These are phyloP conservation scores for Myotis davidii DNA, from an alignment of 2,113 vertebrate genomes.

Conservation along the genomic window DNA sequence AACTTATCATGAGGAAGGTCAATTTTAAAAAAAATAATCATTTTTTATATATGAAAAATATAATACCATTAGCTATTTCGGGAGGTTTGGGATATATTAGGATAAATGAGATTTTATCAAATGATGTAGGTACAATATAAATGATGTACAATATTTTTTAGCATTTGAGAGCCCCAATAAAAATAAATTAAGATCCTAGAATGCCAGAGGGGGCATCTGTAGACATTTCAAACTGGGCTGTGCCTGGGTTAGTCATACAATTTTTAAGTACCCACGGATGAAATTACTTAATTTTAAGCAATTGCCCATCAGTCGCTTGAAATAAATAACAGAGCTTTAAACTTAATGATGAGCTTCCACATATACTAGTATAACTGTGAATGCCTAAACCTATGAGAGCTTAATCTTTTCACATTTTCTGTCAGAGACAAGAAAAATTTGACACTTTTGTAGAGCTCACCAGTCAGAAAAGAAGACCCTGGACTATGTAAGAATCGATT, in stretches of 20 bases:
- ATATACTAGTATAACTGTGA: neutral
- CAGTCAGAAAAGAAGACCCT: neutral
- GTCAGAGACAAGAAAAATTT: neutral
- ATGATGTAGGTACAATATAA: neutral
- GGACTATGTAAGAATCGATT: neutral
- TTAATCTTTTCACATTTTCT: conserved; percentile 46
- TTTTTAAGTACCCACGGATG: neutral
- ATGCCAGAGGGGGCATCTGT: neutral
- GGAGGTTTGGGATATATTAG: neutral
- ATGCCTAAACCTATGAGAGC: conserved; percentile 8
- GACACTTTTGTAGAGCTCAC: neutral
- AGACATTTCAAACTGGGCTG: neutral
- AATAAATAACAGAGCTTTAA: conserved; percentile 31
- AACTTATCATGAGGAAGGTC: neutral
- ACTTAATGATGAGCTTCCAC: neutral
- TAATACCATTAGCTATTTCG: neutral
- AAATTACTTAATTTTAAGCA: conserved; percentile 32
- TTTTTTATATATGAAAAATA: neutral
- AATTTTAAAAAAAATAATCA: neutral
- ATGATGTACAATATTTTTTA: neutral
- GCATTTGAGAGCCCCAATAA: neutral
- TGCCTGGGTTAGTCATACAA: neutral
- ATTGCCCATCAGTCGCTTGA: neutral
- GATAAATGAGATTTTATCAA: neutral
- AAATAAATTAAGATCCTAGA: neutral